Evolutionary conservation across 2,888 invertebrate species (phyloP), one percentile per base, ranked within the genome.

Genomic region (Drosophila vallismaia): DNA sequence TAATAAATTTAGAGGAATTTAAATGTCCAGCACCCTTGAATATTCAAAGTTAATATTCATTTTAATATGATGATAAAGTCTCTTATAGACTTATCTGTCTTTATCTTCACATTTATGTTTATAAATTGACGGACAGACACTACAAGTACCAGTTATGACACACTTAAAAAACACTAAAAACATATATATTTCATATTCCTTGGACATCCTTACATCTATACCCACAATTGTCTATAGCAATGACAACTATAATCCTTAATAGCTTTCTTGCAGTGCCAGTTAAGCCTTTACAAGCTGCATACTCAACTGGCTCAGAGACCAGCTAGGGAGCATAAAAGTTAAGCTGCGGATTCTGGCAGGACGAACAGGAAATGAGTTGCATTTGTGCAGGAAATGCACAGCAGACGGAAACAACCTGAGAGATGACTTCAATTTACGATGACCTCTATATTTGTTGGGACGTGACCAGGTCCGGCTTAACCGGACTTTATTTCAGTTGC

Each of bases 351-450:
- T 14, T 36, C 29, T 36, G 24, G 6, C 29, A 10, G 28, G 29
- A 44, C 52, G 66, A 45, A 45, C 44, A 46, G 66, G 67, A 53
- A 53, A 64, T 66, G 52, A 45, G 24, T 24, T 38, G 64, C 66
- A 46, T 33, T 66, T 10, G 42, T 14, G 3, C 52, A 52, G 63
- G 63, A 64, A 51, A 64, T 52, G 63, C 36, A 7, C 12, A n/a
- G 3, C 19, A 62, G 29, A 4, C 31, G 56, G 56, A 56, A 50
- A 42, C 48, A 29, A 38, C 26, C 14, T 49, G 55, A n/a, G 29
- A 57, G 40, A 57, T 58, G 28, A 1, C 8, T 38, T 48, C 49
- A 10, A 29, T 38, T 38, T 28, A 4, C 19, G n/a, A 38, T 9
- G 24, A 9, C 48, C 62, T 40, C 12, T 19, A 26, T 54, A 2